A percentile compares a stretch with the other conserved stretches of the same genome.
Conservation (phyloP, 1,140 invertebrate species). For the Portunus trituberculatus region DNA sequence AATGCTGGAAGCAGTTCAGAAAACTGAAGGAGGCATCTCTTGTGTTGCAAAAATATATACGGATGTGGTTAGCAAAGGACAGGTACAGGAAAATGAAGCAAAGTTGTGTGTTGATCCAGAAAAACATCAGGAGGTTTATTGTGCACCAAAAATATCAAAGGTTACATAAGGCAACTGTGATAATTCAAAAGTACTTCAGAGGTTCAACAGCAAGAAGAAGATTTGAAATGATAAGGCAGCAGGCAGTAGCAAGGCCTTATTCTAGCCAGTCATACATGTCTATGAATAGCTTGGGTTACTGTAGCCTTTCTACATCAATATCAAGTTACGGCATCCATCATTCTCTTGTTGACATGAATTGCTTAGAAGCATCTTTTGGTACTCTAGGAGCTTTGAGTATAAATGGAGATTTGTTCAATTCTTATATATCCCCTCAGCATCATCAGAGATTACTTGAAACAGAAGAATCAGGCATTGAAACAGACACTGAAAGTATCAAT, state of each 20-base stretch:
- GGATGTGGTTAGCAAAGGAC: slow-evolving; percentile 48
- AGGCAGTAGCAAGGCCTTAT: slow-evolving; percentile 34
- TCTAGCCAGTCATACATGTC: slow-evolving; percentile 63
- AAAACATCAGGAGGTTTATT: slow-evolving; percentile 40
- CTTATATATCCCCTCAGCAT: slow-evolving; percentile 62
- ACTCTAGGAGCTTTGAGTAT: slow-evolving; percentile 45
- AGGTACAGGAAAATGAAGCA: slow-evolving; percentile 56
- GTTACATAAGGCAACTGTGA: slow-evolving; percentile 40
- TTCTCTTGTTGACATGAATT: slow-evolving; percentile 52
- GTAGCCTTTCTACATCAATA: slow-evolving; percentile 58
- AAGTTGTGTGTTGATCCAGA: slow-evolving; percentile 65
- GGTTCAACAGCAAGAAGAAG: slow-evolving; percentile 63
- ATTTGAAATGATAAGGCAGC: slow-evolving; percentile 55
- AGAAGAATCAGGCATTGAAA: slow-evolving; percentile 77
- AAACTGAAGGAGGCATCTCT: slow-evolving; percentile 44
- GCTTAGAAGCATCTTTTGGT: slow-evolving; percentile 29
- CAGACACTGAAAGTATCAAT: slow-evolving; percentile 77
- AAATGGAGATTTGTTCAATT: slow-evolving; percentile 36
- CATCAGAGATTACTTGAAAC: slow-evolving; percentile 72
- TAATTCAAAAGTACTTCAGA: slow-evolving; percentile 67
- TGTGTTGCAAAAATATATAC: slow-evolving; percentile 68
- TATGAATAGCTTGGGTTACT: slow-evolving; percentile 64
- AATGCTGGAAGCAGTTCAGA: slow-evolving; percentile 44
- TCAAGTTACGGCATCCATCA: slow-evolving; percentile 64
- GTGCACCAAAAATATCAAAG: slow-evolving; percentile 40